Evolutionary conservation across 1,140 invertebrate species (phyloP).

Genomic region (Galleria mellonella): DNA sequence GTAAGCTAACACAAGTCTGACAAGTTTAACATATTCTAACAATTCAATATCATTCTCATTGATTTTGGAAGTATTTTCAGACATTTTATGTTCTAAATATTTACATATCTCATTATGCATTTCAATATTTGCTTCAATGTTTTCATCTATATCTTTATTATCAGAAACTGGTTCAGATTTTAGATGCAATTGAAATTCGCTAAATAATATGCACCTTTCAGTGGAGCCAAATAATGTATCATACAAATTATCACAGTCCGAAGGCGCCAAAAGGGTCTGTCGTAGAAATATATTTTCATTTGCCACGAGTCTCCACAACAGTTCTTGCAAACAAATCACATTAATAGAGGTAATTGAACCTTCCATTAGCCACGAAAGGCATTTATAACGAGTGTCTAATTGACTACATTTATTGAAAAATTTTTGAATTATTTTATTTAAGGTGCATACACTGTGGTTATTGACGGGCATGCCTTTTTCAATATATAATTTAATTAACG

Average conservation of each 20-base stretch:
- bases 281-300: constrained; percentile 33
- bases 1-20: constrained; percentile 29
- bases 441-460: constrained; percentile 33
- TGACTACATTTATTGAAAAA: constrained; percentile 45
- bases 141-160: constrained; percentile 3
- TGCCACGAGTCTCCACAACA: constrained; percentile 38
- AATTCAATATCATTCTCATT: constrained; percentile 16
- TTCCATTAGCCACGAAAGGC: constrained; percentile 39
- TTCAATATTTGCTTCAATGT: constrained; percentile 24
- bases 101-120: constrained; percentile 21
- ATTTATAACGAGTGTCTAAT: constrained; percentile 28
- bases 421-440: constrained; percentile 33
- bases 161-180: neutral
- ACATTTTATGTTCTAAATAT: constrained; percentile 23
- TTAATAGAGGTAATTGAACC: constrained; percentile 22
- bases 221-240: constrained; percentile 35
- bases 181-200: constrained; percentile 40
- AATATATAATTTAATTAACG: constrained; percentile 41
- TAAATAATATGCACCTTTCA: constrained; percentile 47
- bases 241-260: constrained; percentile 20
- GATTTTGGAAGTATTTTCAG: constrained; percentile 10
- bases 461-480: constrained; percentile 54
- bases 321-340: constrained; percentile 14
- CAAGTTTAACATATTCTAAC: constrained; percentile 26
- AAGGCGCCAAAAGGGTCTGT: neutral